Conservation (phyloP, 1,140 invertebrate species). For the Caenorhabditis inopinata region DNA sequence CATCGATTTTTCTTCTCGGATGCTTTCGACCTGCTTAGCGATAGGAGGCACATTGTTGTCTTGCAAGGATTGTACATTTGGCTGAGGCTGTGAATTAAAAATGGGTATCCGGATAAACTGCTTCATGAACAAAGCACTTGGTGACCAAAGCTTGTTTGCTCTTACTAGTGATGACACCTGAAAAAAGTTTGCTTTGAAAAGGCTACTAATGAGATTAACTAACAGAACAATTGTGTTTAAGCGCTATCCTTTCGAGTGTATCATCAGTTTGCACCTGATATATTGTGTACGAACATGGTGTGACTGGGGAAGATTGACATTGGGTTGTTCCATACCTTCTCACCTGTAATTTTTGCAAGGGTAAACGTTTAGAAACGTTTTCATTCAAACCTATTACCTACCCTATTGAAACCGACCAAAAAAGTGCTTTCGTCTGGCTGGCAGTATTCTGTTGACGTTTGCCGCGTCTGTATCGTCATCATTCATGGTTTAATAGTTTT, state of each 20-base stretch:
- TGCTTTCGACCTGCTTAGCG: neutral
- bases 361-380: no score
- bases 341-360: no score
- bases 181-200: neutral
- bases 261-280: slow-evolving; percentile 3
- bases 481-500: slow-evolving; percentile 7
- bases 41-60: neutral
- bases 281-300: neutral
- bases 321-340: neutral
- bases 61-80: neutral
- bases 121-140: slow-evolving; percentile 8
- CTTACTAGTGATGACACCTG: neutral
- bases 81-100: neutral
- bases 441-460: neutral
- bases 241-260: slow-evolving; percentile 7
- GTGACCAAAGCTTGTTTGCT: slow-evolving; percentile 4
- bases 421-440: slow-evolving; percentile 33
- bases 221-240: slow-evolving; percentile 24
- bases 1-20: slow-evolving; percentile 6
- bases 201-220: neutral
- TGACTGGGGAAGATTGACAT: neutral
- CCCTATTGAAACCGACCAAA: slow-evolving; percentile 9
- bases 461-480: slow-evolving; percentile 1
- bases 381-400: no score
- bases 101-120: slow-evolving; percentile 20